phyloP scores from a whole-genome alignment of 2,113 vertebrate genomes.

The Opisthocomus hoazin region DNA sequence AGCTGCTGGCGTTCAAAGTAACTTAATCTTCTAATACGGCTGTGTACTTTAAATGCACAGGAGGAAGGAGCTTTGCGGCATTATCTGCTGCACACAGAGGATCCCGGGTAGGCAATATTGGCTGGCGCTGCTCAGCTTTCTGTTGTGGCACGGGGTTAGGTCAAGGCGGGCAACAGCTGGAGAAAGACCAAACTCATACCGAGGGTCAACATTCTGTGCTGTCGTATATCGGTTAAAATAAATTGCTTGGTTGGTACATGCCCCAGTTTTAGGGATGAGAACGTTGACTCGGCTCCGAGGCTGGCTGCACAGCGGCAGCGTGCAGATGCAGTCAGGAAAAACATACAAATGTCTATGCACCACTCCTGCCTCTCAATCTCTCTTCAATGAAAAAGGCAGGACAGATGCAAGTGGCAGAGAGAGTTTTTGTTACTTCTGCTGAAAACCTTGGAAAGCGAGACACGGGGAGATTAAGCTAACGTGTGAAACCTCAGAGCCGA shows the following conservation, averaged over 20 bases:
- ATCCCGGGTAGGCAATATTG: neutral
- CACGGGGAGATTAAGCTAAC: neutral
- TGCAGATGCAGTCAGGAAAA: neutral
- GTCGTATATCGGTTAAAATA: fast-evolving
- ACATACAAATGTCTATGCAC: fast-evolving
- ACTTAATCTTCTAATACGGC: constrained; percentile 26
- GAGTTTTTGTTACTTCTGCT: neutral
- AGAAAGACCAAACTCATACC: neutral
- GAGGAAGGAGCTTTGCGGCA: constrained; percentile 52
- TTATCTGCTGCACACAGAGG: constrained; percentile 29
- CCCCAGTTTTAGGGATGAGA: neutral
- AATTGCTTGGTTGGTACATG: fast-evolving
- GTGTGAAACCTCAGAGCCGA: neutral
- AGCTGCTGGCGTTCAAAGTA: constrained; percentile 10
- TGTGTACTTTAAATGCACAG: constrained; percentile 20
- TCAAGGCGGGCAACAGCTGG: neutral
- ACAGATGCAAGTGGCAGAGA: neutral
- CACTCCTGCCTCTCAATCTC: neutral
- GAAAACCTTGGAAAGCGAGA: neutral
- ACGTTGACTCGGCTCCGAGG: fast-evolving
- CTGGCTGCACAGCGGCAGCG: fast-evolving
- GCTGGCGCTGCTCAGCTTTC: neutral
- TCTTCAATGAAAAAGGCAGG: neutral
- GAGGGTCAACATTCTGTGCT: neutral
- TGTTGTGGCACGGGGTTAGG: fast-evolving